A percentile compares a stretch with the other conserved stretches of the same genome.
Conservation (phyloP, 2,888 invertebrate genomes). For the Orchesella flavescens region DNA sequence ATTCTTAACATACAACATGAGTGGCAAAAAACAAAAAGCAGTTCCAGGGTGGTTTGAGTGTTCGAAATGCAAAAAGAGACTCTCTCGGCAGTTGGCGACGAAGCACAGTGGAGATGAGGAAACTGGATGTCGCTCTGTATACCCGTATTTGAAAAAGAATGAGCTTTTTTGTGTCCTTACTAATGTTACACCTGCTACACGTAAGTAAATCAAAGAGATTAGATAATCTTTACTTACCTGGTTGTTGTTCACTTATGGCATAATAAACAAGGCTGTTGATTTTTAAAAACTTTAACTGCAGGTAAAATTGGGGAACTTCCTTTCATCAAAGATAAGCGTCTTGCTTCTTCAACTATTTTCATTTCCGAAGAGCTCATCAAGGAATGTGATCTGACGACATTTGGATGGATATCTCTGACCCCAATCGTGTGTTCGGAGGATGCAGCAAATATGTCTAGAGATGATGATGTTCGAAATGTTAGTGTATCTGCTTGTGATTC, state of each 20-base stretch:
- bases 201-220: slow-evolving; percentile 51
- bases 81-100: slow-evolving; percentile 54
- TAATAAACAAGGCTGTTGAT: no score
- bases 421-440: slow-evolving; percentile 12
- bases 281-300: slow-evolving; percentile 13
- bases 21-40: slow-evolving; percentile 64
- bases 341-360: slow-evolving; percentile 65
- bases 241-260: no score
- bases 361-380: slow-evolving; percentile 67
- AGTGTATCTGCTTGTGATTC: not conserved
- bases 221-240: not conserved
- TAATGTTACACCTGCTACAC: slow-evolving; percentile 57
- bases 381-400: slow-evolving; percentile 67
- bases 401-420: slow-evolving; percentile 65
- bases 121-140: slow-evolving; percentile 57
- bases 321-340: slow-evolving; percentile 61
- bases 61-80: slow-evolving; percentile 61
- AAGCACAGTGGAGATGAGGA: slow-evolving; percentile 64
- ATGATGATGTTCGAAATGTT: not conserved
- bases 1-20: slow-evolving; percentile 42
- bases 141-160: slow-evolving; percentile 57
- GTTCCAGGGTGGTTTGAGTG: slow-evolving; percentile 64
- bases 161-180: slow-evolving; percentile 38
- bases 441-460: not conserved
- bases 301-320: slow-evolving; percentile 65